Evolutionary conservation across 2,797 vertebrate species (phyloP).

Genomic region (Threskiornis aethiopicus): DNA sequence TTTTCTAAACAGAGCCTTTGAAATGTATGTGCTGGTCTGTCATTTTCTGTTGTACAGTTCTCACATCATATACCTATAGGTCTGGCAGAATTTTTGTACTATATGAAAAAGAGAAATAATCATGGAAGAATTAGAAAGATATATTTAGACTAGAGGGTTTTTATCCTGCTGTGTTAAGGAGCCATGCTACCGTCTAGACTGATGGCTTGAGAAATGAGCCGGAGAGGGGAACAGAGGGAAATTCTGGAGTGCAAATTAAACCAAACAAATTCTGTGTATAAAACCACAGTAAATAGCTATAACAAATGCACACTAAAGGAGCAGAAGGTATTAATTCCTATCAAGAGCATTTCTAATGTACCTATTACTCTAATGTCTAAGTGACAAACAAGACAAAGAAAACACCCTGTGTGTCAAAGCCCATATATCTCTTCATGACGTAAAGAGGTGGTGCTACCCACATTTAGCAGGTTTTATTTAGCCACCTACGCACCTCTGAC

Average conservation of each 20-base stretch:
- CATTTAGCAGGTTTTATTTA: slow-evolving; percentile 76
- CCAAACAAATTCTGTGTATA: slow-evolving; percentile 13
- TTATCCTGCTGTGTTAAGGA: slow-evolving; percentile 40
- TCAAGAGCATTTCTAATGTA: slow-evolving; percentile 58
- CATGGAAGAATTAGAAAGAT: not conserved
- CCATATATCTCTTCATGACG: slow-evolving; percentile 26
- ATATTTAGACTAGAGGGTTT: not conserved
- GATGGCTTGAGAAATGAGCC: slow-evolving; percentile 17
- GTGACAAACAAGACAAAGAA: slow-evolving; percentile 64
- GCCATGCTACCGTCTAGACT: not conserved
- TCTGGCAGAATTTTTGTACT: slow-evolving; percentile 22
- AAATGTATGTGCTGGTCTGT: slow-evolving; percentile 25
- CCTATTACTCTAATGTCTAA: slow-evolving; percentile 58
- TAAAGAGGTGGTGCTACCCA: slow-evolving; percentile 66
- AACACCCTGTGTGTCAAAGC: slow-evolving; percentile 67
- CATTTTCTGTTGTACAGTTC: not conserved
- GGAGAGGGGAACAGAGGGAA: not conserved
- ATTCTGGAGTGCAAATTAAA: slow-evolving; percentile 24
- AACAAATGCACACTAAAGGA: slow-evolving; percentile 37
- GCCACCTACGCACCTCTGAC: slow-evolving; percentile 78
- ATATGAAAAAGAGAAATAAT: slow-evolving; percentile 27
- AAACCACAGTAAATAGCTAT: slow-evolving; percentile 1
- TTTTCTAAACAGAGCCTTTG: slow-evolving; percentile 47
- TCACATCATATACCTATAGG: not conserved
- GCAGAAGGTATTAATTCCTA: slow-evolving; percentile 51